Evolutionary conservation across 1,140 invertebrate genomes (phyloP), one percentile per base, ranked within the genome.

Genomic region (Watersipora subatra): DNA sequence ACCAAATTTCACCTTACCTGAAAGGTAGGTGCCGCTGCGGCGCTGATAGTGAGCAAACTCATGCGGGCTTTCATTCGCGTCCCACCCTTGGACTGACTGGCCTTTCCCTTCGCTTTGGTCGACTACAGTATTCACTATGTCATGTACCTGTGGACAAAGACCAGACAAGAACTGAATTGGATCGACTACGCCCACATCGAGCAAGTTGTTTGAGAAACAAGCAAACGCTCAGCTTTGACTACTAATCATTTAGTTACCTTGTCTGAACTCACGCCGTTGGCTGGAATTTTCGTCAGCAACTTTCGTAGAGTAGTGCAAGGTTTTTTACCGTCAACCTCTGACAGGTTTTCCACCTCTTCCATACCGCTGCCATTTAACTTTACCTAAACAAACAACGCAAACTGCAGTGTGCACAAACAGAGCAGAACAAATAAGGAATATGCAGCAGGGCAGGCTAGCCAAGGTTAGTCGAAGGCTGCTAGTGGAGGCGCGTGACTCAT

Each of bases 201-300:
- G 34, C n/a, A 46, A n/a, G n/a, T 7, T 12, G 34, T 46, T 46
- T 46, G 34, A 12, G n/a, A n/a, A 46, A 46, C 7, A 7, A 46
- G n/a, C n/a, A n/a, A 46, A 46, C 34, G 34, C n/a, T 7, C 7
- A n/a, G n/a, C 34, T 46, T n/a, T 46, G n/a, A n/a, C n/a, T 7
- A 46, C 7, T 12, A 7, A 46, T 46, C 34, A 46, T n/a, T n/a
- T 46, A n/a, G 7, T 46, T 46, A n/a, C n/a, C n/a, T n/a, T n/a
- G 34, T 46, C 34, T 12, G 34, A 46, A 7, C 7, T 46, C 7
- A 46, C 7, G 34, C 34, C 34, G n/a, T 46, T 46, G 34, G 34
- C 34, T n/a, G 7, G 34, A n/a, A 12, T 46, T 46, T n/a, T 46
- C 58, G 87, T 85, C 28, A 34, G 66, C 61, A 65, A n/a, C 34